Base-by-base conservation (phyloP, 2,113 vertebrate genomes). In the Perca fluviatilis region DNA sequence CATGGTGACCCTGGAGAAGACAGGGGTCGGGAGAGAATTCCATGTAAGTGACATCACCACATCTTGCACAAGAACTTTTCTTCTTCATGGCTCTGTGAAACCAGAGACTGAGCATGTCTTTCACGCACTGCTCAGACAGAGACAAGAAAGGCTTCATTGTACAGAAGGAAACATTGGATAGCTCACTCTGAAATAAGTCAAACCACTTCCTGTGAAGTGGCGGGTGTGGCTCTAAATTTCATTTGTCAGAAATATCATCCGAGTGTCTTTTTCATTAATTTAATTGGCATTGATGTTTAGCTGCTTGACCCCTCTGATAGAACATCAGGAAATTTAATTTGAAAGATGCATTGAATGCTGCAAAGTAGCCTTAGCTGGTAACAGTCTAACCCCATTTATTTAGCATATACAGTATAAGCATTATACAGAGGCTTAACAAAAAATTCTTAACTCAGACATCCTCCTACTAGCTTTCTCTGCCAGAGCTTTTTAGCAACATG, bases 141-240 rank as follows among this genome's bases (percentile, higher is more conserved):
- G 70, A 88, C 73, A 68, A 90, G 72, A 91, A 89, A 89, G 80
- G 49, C 80, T 21, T 81, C 83, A 83, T 87, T 90, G 89, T 89
- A 3, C n/a, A 51, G 57, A 3, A 30, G 66, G 69, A 82, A 69
- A 77, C 3, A 30, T 47, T 50, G 70, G 40, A 14, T 60, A 50
- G 77, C 54, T 64, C 54, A 5, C 50, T 79, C 49, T 63, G 10
- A 82, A 79, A 21, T 15, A 53, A 61, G 27, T 62, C 57, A 15
- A 43, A 79, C 76, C 56, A 54, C 71, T 88, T 91, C 86, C 86
- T 79, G 40, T 53, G 53, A 54, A 10, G 0, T 8, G 54, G 18
- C 5, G 70, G 78, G 77, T 3, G 70, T 19, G 79, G 40, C 74
- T 70, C 21, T 69, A 82, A 25, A 77, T 81, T 70, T 65, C 43